Percentiles rank a stretch among this genome's conserved stretches.
These are phyloP conservation scores for Troglohyphantes excavatus DNA, from an alignment of 2,888 invertebrate species.

Conservation along the genomic window DNA sequence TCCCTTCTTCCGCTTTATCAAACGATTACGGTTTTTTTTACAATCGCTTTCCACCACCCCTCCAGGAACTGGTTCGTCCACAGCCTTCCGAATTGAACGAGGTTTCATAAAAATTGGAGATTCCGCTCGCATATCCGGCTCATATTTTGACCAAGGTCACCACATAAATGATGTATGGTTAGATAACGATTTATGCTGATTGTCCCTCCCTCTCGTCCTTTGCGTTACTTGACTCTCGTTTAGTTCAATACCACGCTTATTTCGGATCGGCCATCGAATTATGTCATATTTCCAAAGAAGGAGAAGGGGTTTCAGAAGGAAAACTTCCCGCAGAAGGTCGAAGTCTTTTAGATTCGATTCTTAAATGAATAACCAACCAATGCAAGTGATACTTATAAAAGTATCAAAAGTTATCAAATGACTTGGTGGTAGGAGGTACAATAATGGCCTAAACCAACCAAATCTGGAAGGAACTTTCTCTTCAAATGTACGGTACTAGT, in stretches of 20 bases:
- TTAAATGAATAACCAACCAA: too few relatives aligned
- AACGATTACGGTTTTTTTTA: not conserved
- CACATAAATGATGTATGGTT: not conserved
- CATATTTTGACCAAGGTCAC: slow-evolving; percentile 41
- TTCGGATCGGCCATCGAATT: not conserved
- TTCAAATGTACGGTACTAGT: too few relatives aligned
- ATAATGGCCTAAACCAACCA: too few relatives aligned
- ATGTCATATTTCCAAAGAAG: not conserved
- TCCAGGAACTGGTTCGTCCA: slow-evolving; percentile 53
- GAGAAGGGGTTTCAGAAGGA: not conserved
- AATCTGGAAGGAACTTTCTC: too few relatives aligned
- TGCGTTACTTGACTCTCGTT: not conserved
- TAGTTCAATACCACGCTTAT: not conserved
- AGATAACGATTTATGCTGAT: slow-evolving; percentile 13
- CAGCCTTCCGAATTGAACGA: slow-evolving; percentile 6
- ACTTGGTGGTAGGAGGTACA: too few relatives aligned
- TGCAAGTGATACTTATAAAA: too few relatives aligned
- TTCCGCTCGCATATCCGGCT: slow-evolving; percentile 38
- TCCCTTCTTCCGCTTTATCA: not conserved
- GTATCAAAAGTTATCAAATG: too few relatives aligned
- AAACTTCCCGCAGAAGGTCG: not conserved
- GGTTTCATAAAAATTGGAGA: slow-evolving; percentile 22
- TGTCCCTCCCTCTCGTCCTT: not conserved
- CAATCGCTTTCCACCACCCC: not conserved
- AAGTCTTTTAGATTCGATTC: not conserved